Evolutionary conservation across 2,113 vertebrate genomes (phyloP).

Genomic region (Corythornis vintsioides): DNA sequence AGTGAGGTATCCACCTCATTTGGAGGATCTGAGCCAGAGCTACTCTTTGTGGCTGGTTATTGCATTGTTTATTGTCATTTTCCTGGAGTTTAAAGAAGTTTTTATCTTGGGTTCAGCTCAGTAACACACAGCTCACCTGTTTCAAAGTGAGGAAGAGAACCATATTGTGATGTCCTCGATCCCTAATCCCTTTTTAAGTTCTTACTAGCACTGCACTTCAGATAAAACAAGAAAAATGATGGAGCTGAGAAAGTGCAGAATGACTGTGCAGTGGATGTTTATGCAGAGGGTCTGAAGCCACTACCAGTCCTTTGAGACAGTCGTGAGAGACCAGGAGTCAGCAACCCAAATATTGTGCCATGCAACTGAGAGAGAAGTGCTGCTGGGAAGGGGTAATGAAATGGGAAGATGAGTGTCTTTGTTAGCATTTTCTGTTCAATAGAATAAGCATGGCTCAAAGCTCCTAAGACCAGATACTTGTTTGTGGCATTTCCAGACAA

Average conservation of each 20-base stretch:
- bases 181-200: neutral
- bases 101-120: neutral
- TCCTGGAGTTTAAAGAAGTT: neutral
- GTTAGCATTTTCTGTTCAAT: constrained; percentile 36
- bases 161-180: neutral
- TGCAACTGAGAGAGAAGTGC: constrained; percentile 31
- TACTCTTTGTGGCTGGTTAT: neutral
- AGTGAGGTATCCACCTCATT: neutral
- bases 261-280: neutral
- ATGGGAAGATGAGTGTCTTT: constrained; percentile 25
- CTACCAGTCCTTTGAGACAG: neutral
- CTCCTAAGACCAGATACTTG: neutral
- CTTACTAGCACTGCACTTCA: neutral
- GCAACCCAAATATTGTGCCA: neutral
- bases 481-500: neutral
- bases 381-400: constrained; percentile 39
- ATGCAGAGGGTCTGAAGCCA: neutral
- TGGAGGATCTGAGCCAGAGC: neutral
- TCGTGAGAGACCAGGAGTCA: neutral
- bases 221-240: neutral
- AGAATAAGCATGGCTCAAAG: constrained; percentile 35
- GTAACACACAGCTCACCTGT: neutral
- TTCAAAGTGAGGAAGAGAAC: neutral
- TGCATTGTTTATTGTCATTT: neutral
- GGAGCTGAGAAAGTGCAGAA: neutral